phyloP scores from a whole-genome alignment of 1,140 invertebrate genomes.

The Drosophila pallidifrons region DNA sequence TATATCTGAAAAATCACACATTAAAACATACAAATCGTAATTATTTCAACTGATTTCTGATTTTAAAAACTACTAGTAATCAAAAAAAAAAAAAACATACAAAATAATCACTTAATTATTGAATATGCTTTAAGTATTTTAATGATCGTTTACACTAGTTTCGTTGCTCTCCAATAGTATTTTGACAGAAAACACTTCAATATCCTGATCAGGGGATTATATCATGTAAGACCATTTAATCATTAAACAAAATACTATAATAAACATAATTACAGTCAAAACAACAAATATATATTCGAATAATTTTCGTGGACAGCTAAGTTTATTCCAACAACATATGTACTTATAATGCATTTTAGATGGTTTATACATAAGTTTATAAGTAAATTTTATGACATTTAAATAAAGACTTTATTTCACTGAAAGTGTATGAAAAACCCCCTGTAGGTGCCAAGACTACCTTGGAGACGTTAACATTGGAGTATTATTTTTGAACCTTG shows the following conservation, averaged over 20 bases:
- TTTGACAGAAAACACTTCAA: conserved; percentile 41
- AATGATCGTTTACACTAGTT: conserved; percentile 41
- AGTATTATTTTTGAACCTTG: too few species aligned
- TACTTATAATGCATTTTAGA: conserved; percentile 73
- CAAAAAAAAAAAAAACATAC: conserved; percentile 1
- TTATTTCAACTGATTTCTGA: conserved; percentile 4
- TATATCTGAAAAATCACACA: neutral
- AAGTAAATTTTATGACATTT: conserved; percentile 67
- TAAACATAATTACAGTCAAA: conserved; percentile 49
- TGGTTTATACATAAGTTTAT: conserved; percentile 67
- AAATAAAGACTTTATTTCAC: conserved; percentile 72
- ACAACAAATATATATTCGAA: conserved; percentile 41
- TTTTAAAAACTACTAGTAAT: conserved; percentile 26
- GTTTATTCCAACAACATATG: conserved; percentile 63
- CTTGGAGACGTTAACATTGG: neutral
- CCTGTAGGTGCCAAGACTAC: neutral
- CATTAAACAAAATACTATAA: conserved; percentile 21
- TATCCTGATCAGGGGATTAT: conserved; percentile 35
- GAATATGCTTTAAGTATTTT: conserved; percentile 50
- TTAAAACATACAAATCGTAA: conserved; percentile 16
- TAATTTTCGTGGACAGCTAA: conserved; percentile 56
- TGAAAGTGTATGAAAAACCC: conserved; percentile 31
- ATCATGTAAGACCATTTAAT: conserved; percentile 37
- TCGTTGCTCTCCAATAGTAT: conserved; percentile 39
- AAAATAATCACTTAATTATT: conserved; percentile 22